Percentiles rank a stretch among this genome's conserved stretches.
These are phyloP conservation scores for Pasiphila rectangulata DNA, from an alignment of 2,888 invertebrate genomes.

Conservation along the genomic window DNA sequence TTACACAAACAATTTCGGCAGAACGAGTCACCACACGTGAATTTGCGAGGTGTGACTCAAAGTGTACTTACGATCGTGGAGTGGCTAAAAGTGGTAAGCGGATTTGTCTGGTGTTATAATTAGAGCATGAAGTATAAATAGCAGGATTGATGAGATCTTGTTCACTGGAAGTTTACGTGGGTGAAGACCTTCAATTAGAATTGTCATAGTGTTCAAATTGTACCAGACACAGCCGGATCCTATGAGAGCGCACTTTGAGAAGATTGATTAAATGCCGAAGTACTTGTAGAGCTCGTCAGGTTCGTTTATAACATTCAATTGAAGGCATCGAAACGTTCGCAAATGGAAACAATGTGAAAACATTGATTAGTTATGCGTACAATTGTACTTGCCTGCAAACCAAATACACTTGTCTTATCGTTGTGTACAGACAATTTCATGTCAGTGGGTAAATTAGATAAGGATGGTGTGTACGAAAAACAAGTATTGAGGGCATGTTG, in stretches of 20 bases:
- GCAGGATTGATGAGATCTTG: conserved; percentile 55
- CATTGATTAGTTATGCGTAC: conserved; percentile 37
- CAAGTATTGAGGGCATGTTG: conserved; percentile 46
- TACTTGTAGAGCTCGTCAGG: conserved; percentile 36
- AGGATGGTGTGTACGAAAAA: conserved; percentile 49
- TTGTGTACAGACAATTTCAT: conserved; percentile 49
- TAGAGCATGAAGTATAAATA: conserved; percentile 64
- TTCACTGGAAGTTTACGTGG: conserved; percentile 54
- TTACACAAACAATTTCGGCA: conserved; percentile 35
- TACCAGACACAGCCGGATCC: conserved; percentile 52
- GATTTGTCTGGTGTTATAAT: conserved; percentile 59
- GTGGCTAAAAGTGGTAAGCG: conserved; percentile 55
- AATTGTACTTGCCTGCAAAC: conserved; percentile 43
- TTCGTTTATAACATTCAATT: conserved; percentile 47
- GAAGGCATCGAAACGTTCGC: conserved; percentile 34
- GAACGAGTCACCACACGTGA: conserved; percentile 34
- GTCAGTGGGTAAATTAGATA: conserved; percentile 67
- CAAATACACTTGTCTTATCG: conserved; percentile 54
- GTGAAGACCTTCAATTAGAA: conserved; percentile 65
- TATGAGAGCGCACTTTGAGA: conserved; percentile 41
- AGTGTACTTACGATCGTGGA: conserved; percentile 39
- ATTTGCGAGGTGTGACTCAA: conserved; percentile 41
- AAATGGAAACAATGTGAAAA: conserved; percentile 43
- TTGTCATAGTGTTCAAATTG: conserved; percentile 50
- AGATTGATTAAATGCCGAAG: conserved; percentile 57